phyloP scores from a whole-genome alignment of 1,140 invertebrate species.

The Drosophila kurseongensis region DNA sequence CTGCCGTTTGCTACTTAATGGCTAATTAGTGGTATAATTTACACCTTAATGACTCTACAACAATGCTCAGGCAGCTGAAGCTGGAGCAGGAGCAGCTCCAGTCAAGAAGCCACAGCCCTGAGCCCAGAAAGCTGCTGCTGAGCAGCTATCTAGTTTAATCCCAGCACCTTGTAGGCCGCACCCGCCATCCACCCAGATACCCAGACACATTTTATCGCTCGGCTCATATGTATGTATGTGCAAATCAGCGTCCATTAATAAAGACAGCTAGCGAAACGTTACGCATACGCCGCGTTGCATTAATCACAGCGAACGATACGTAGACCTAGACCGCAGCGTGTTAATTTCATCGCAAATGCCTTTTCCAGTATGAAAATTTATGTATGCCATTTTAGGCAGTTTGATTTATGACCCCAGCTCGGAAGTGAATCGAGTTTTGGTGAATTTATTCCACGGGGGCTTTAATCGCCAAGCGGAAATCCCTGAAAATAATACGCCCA shows the following conservation, averaged over 20 bases:
- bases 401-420: constrained; percentile 64
- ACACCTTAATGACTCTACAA: constrained; percentile 79
- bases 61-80: constrained; percentile 55
- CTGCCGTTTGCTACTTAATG: constrained; percentile 70
- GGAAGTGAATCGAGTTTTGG: constrained; percentile 36
- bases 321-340: constrained; percentile 49
- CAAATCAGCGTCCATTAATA: constrained; percentile 80
- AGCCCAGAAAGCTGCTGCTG: constrained; percentile 1
- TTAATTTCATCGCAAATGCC: constrained; percentile 78
- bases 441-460: constrained; percentile 19
- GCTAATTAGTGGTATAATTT: constrained; percentile 82
- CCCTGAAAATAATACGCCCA: constrained; percentile 11
- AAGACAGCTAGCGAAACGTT: constrained; percentile 69
- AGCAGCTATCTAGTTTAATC: constrained; percentile 53
- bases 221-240: constrained; percentile 58
- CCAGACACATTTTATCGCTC: constrained; percentile 39
- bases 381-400: constrained; percentile 74
- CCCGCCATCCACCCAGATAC: not conserved
- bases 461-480: constrained; percentile 11
- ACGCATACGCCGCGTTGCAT: constrained; percentile 71
- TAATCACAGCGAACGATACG: constrained; percentile 70
- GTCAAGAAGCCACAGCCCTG: constrained; percentile 50
- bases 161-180: constrained; percentile 32
- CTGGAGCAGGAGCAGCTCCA: constrained; percentile 8
- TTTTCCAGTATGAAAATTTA: constrained; percentile 79